Percentiles rank a stretch among this genome's conserved stretches.
phyloP scores from a whole-genome alignment of 2,113 vertebrate genomes.

The Phalacrocorax brasilianus region DNA sequence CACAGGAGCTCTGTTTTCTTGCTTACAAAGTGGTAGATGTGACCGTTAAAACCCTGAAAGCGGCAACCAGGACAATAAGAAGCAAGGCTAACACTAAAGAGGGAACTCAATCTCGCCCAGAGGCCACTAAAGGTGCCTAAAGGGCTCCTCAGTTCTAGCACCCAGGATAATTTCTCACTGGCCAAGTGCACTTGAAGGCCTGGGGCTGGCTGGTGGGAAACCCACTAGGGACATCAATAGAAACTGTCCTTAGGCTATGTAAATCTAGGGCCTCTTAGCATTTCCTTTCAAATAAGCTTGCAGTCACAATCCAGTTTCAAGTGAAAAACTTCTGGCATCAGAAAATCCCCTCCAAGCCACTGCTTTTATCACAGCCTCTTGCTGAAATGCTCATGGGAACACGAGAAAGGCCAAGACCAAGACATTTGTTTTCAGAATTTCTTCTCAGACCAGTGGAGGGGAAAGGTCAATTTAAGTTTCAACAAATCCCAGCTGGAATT shows the following conservation, averaged over 20 bases:
- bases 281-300: not conserved
- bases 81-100: not conserved
- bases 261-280: not conserved
- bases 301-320: not conserved
- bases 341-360: not conserved
- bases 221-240: not conserved
- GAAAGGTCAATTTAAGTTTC: not conserved
- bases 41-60: not conserved
- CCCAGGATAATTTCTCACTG: not conserved
- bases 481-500: not conserved
- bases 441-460: not conserved
- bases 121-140: not conserved
- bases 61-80: not conserved
- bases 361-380: not conserved
- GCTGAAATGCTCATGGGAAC: not conserved
- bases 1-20: not conserved
- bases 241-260: not conserved
- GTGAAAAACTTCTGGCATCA: not conserved
- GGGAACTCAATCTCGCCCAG: not conserved
- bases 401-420: not conserved
- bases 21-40: not conserved
- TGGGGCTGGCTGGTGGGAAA: not conserved
- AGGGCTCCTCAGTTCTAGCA: not conserved
- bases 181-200: not conserved
- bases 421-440: not conserved